Evolutionary conservation across 2,113 vertebrate genomes (phyloP), one percentile per base, ranked within the genome.

Genomic region (Daboia siamensis): DNA sequence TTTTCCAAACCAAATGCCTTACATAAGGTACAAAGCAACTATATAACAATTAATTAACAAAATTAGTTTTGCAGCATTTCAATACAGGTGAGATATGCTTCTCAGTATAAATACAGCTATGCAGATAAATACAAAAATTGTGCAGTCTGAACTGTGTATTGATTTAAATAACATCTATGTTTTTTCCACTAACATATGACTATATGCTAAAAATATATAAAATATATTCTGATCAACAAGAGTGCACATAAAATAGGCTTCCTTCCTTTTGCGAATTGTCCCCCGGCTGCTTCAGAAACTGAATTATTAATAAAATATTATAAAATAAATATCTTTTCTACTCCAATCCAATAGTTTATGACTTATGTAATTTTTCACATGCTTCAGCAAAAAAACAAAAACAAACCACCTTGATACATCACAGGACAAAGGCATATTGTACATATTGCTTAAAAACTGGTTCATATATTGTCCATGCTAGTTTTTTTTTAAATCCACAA

Each of bases 1-100:
- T 94, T 56, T 91, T 94, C 54, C 57, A 91, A 91, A 94, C 93
- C 91, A 95, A 96, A 95, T 95, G 95, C 92, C 93, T 93, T 92
- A 92, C 89, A 91, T 91, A 95, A 94, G 94, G 87, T 26, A 94
- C 93, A 95, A 95, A 94, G 74, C 64, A 88, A 26, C 24, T 80
- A 80, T 87, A 96, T 92, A 57, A 57, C 92, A 90, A 90, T 95
- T 92, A 94, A 29, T 92, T 89, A 61, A 64, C 90, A 23, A 94
- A 89, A 90, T 95, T 92, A 94, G 17, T 92, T 89, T 17, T 21
- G 46, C 11, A 21, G 54, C 7, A 46, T 91, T 93, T 92, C 55
- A 93, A 93, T 1, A 39, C 33, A 55, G 87, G 88, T 56, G 52
- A 91, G 15, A 80, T 46, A 84, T 20, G 39, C 15, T 46, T 57